phyloP scores from a whole-genome alignment of 1,140 invertebrate genomes.

The Gerris buenoi region DNA sequence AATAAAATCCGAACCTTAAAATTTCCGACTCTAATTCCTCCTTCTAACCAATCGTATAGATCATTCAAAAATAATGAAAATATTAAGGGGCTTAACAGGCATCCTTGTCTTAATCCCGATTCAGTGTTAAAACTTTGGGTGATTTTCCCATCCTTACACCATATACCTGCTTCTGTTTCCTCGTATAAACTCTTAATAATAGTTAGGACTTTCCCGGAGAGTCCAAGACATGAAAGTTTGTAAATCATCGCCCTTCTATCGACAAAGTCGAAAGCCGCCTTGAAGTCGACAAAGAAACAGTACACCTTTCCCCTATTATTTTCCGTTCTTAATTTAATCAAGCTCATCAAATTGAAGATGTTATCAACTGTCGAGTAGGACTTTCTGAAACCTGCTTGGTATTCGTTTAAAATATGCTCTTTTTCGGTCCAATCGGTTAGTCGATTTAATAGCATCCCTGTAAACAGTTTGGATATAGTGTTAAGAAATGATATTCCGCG shows the following conservation, averaged over 20 bases:
- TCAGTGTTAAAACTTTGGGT: background rate
- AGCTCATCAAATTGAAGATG: constrained; percentile 13
- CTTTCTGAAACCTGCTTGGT: constrained; percentile 23
- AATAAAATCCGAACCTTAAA: constrained; percentile 7
- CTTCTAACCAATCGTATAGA: constrained; percentile 9
- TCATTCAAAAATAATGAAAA: constrained; percentile 18
- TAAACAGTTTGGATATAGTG: constrained; percentile 20
- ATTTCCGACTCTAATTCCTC: constrained; percentile 12
- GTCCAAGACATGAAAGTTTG: background rate
- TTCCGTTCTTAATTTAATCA: background rate
- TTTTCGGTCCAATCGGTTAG: constrained; percentile 17
- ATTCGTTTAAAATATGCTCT: constrained; percentile 18
- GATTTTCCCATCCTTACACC: background rate
- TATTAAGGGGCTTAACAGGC: constrained; percentile 13
- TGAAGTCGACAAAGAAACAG: background rate
- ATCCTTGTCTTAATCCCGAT: background rate
- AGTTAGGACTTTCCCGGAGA: background rate
- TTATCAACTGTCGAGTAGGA: constrained; percentile 18
- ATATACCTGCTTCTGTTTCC: background rate
- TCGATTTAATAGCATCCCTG: constrained; percentile 16
- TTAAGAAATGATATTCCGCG: constrained; percentile 22
- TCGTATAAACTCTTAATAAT: background rate
- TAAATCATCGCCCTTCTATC: background rate
- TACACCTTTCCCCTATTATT: background rate
- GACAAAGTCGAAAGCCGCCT: background rate